Evolutionary conservation across 2,888 invertebrate species (phyloP).

Genomic region (Lochmaea crataegi): DNA sequence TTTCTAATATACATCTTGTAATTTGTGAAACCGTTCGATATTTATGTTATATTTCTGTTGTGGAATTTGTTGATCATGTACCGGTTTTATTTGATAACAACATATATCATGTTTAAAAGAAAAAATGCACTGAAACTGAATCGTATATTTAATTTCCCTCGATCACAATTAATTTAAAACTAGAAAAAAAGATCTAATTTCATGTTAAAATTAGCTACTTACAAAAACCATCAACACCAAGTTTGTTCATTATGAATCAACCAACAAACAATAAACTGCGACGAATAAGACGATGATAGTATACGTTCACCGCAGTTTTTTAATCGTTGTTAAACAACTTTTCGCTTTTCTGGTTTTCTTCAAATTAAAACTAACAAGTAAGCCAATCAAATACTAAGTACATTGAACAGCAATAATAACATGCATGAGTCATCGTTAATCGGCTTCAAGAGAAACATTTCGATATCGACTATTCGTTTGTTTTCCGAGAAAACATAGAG

Average conservation of each 20-base stretch:
- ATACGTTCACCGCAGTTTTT: not conserved
- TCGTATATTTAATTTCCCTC: not conserved
- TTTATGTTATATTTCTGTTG: too few relatives aligned
- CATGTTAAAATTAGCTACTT: not conserved
- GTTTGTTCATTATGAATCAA: not conserved
- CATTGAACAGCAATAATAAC: conserved; percentile 5
- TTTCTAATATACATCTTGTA: too few relatives aligned
- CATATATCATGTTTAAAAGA: too few relatives aligned
- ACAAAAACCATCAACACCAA: not conserved
- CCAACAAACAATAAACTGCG: not conserved
- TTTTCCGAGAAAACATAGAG: conserved; percentile 30
- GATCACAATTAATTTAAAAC: not conserved
- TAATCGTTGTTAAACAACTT: not conserved
- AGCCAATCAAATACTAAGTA: conserved; percentile 1
- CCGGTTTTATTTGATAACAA: too few relatives aligned
- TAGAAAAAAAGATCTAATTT: not conserved
- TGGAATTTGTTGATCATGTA: too few relatives aligned
- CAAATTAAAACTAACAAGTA: conserved; percentile 6
- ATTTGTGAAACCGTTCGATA: too few relatives aligned
- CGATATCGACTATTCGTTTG: conserved; percentile 20
- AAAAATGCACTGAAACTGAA: too few relatives aligned
- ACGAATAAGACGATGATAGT: not conserved
- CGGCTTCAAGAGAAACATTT: conserved; percentile 24
- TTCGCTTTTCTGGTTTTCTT: not conserved
- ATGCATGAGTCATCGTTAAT: conserved; percentile 27